Percentiles rank a stretch among this genome's conserved stretches.
Conservation (phyloP, 2,113 vertebrate species). For the Aramus guarauna region DNA sequence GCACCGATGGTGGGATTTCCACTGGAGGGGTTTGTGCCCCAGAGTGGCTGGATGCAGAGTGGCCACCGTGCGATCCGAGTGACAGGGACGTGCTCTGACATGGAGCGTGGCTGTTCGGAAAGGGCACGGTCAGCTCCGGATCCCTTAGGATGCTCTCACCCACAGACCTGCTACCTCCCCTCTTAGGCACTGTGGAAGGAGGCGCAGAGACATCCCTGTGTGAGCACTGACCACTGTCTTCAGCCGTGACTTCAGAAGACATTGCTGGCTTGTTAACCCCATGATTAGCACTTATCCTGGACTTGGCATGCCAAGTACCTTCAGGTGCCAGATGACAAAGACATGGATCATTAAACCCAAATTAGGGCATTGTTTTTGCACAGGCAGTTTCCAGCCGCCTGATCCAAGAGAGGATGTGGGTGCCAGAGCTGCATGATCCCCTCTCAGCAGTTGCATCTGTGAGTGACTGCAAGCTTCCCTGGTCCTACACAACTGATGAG, state of each 20-base stretch:
- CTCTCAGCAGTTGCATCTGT: not conserved
- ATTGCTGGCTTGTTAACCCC: not conserved
- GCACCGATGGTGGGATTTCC: not conserved
- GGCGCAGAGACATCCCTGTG: not conserved
- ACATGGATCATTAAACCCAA: not conserved
- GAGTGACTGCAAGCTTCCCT: not conserved
- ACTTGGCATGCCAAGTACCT: not conserved
- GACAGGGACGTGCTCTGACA: not conserved
- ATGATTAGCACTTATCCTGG: not conserved
- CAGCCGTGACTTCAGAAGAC: not conserved
- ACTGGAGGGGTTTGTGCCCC: not conserved
- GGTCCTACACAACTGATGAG: not conserved
- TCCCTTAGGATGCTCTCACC: not conserved
- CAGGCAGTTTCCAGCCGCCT: not conserved
- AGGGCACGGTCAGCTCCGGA: not conserved
- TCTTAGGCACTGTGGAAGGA: too few relatives aligned
- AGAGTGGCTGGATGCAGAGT: not conserved
- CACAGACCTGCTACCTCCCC: not conserved
- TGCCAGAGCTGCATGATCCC: not conserved
- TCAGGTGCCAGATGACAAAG: not conserved
- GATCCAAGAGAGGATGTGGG: not conserved
- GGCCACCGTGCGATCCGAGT: fast-evolving
- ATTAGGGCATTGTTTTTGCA: not conserved
- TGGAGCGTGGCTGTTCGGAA: fast-evolving
- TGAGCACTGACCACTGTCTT: not conserved